Percentiles rank a stretch among this genome's conserved stretches.
Evolutionary conservation across 2,113 vertebrate species (phyloP).

Genomic region (Myrmecophaga tridactyla): DNA sequence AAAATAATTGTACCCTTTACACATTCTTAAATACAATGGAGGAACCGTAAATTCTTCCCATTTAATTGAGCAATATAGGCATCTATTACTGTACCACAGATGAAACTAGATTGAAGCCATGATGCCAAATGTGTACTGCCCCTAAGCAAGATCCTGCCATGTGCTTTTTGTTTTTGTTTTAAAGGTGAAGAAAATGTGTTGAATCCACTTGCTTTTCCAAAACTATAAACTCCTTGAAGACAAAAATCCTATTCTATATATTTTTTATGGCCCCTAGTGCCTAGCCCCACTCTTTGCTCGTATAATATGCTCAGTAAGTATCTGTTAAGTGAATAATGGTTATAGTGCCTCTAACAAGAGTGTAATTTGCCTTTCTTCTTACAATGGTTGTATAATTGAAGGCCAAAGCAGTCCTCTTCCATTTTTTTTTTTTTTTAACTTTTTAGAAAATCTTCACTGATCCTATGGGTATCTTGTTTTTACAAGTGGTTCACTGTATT

Average conservation of each 20-base stretch:
- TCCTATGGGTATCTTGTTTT: background rate
- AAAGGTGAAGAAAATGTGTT: conserved; percentile 34
- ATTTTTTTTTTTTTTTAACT: too few species aligned
- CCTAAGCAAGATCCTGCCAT: background rate
- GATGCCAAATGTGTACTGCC: background rate
- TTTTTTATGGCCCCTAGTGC: background rate
- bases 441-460: background rate
- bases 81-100: background rate
- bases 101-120: background rate
- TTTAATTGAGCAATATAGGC: background rate
- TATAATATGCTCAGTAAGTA: background rate
- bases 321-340: too few species aligned
- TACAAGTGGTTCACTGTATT: background rate
- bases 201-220: conserved; percentile 10
- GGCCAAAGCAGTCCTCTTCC: background rate
- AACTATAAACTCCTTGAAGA: too few species aligned
- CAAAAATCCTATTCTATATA: background rate
- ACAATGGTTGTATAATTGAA: too few species aligned
- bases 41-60: background rate
- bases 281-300: background rate
- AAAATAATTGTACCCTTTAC: background rate
- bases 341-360: too few species aligned
- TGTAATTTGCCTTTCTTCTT: too few species aligned
- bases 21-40: background rate
- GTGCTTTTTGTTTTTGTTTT: conserved; percentile 4